Conservation (phyloP, 1,140 invertebrate species). For the Brachionus rotundiformis region DNA sequence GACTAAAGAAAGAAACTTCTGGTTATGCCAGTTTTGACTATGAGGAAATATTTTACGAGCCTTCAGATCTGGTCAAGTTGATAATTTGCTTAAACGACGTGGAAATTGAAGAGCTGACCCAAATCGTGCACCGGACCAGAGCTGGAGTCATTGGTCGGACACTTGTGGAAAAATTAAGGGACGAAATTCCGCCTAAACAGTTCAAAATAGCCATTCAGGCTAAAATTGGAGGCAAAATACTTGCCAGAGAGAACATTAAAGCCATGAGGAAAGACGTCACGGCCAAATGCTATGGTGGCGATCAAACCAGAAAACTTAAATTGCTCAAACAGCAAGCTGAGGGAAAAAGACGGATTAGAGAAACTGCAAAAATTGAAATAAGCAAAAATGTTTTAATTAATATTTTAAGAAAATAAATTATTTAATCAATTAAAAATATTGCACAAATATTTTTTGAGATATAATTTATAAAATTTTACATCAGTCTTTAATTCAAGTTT, state of each 20-base stretch:
- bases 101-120: constrained; percentile 81
- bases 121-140: constrained; percentile 75
- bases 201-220: constrained; percentile 85
- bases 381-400: constrained; percentile 50
- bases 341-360: constrained; percentile 87
- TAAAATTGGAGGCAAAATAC: constrained; percentile 74
- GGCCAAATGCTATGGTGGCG: constrained; percentile 90
- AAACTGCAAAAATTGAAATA: constrained; percentile 77
- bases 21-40: constrained; percentile 85
- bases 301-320: constrained; percentile 84
- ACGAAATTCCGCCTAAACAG: constrained; percentile 85
- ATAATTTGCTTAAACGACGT: constrained; percentile 78
- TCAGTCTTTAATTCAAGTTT: no score
- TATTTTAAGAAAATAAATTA: constrained; percentile 35
- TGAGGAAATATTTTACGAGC: constrained; percentile 81
- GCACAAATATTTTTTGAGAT: neutral
- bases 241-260: constrained; percentile 83
- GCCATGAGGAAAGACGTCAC: constrained; percentile 87
- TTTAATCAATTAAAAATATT: neutral
- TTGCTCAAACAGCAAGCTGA: constrained; percentile 83
- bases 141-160: constrained; percentile 71
- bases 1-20: constrained; percentile 81
- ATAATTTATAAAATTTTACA: no score
- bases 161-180: constrained; percentile 77
- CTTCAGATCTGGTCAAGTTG: constrained; percentile 74